These are phyloP conservation scores for Crocodylus rhombifer DNA, from an alignment of 2,797 vertebrate genomes.

Conservation along the genomic window DNA sequence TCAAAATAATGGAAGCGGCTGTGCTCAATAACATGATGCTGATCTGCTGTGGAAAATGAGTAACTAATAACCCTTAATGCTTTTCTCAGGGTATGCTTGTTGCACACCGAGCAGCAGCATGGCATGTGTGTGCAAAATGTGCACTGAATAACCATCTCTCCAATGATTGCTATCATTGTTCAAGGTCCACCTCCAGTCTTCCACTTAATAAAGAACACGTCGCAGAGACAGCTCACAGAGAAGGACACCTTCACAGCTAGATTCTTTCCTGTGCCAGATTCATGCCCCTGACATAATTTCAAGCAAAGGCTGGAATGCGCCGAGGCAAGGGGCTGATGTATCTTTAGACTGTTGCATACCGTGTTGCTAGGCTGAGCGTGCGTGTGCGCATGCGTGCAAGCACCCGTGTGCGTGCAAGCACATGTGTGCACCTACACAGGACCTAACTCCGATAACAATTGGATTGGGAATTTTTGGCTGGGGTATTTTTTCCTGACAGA, in stretches of 20 bases:
- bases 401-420: too few species aligned
- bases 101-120: neutral
- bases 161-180: conserved; percentile 8
- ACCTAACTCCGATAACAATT: too few species aligned
- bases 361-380: too few species aligned
- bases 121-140: neutral
- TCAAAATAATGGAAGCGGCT: conserved; percentile 76
- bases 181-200: neutral
- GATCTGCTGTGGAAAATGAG: conserved; percentile 62
- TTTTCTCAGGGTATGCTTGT: conserved; percentile 46
- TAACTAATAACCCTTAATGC: conserved; percentile 53
- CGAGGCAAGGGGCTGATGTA: neutral
- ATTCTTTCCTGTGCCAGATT: neutral
- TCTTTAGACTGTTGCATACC: neutral
- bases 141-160: neutral
- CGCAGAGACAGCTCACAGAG: neutral
- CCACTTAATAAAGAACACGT: neutral
- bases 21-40: conserved; percentile 69
- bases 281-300: neutral
- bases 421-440: too few species aligned
- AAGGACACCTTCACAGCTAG: neutral
- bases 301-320: neutral
- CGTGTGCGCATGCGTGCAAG: too few species aligned
- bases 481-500: too few species aligned
- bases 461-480: too few species aligned